A percentile compares a stretch with the other conserved stretches of the same genome.
phyloP scores from a whole-genome alignment of 2,888 invertebrate genomes.

The Diaperis boleti region DNA sequence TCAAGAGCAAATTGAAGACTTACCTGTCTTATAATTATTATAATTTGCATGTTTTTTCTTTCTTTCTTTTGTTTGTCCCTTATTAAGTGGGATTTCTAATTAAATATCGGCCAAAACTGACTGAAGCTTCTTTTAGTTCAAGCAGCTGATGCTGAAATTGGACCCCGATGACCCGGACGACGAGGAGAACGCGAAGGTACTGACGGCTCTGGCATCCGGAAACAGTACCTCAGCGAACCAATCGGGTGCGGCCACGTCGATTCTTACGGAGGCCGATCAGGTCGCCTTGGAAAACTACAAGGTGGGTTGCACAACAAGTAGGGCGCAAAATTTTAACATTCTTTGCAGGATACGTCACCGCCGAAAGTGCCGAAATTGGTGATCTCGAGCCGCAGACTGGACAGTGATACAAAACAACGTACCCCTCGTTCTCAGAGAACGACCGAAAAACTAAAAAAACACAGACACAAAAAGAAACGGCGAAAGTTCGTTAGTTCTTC shows the following conservation, averaged over 20 bases:
- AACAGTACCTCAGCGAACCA: slow-evolving; percentile 44
- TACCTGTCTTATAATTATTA: no score
- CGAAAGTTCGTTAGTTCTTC: slow-evolving; percentile 69
- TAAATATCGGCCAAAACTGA: no score
- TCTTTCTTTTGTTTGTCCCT: no score
- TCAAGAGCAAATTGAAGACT: no score
- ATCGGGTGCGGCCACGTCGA: slow-evolving; percentile 53
- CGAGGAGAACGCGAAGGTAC: slow-evolving; percentile 70
- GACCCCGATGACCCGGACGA: slow-evolving; percentile 85
- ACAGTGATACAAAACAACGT: slow-evolving; percentile 64
- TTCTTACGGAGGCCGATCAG: slow-evolving; percentile 64
- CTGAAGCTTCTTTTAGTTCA: slow-evolving; percentile 78
- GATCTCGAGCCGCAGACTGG: slow-evolving; percentile 65
- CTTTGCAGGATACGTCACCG: slow-evolving; percentile 61
- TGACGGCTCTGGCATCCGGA: slow-evolving; percentile 52
- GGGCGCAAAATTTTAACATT: slow-evolving; percentile 1
- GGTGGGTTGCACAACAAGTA: slow-evolving; percentile 50
- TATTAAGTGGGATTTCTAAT: no score
- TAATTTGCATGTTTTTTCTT: no score
- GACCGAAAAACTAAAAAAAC: slow-evolving; percentile 66
- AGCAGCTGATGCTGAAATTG: slow-evolving; percentile 85
- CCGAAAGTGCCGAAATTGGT: slow-evolving; percentile 69
- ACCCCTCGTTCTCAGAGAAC: slow-evolving; percentile 63
- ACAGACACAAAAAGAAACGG: slow-evolving; percentile 70
- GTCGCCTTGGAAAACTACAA: slow-evolving; percentile 64